Evolutionary conservation across 2,888 invertebrate species (phyloP), one percentile per base, ranked within the genome.

Genomic region (Ochlodes sylvanus): DNA sequence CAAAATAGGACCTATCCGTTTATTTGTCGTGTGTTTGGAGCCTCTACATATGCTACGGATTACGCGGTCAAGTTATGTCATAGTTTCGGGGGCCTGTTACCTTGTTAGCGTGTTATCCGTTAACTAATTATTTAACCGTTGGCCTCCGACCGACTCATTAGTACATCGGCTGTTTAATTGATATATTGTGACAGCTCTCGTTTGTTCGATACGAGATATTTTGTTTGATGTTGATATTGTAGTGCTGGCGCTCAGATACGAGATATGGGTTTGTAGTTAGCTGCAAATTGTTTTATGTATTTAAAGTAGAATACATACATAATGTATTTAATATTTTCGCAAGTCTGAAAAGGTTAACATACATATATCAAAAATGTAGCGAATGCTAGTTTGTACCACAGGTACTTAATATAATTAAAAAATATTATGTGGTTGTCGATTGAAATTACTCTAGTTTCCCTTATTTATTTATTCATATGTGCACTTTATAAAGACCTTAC

Each of bases 121-220:
- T 76, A 76, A 78, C 77, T 77, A 73, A 78, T 78, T 77, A 73
- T 67, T 73, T 72, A 63, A 73, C 69, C 68, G 68, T 58, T 65
- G 68, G 50, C 68, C 68, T 57, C 62, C 55, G 57, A 44, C 68
- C 68, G 70, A 50, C 58, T 54, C 62, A 60, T 69, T 69, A 67
- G 64, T 52, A 52, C 70, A 63, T 69, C 69, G 67, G 56, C 50
- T 21, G 47, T 27, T 67, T 68, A 67, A 70, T 66, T 72, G 71
- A 76, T 72, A 50, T 71, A 73, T 73, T 73, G 71, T 72, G 74
- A 73, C 73, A 73, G 73, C 61, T 68, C 65, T 52, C 19, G 70
- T 69, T 69, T 27, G 34, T 69, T 67, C 50, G 61, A 62, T 61
- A 62, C 32, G 14, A 12, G 42, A 34, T 56, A 67, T 61, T n/a